Evolutionary conservation across 2,888 invertebrate genomes (phyloP).

Genomic region (Phytoseiulus persimilis): DNA sequence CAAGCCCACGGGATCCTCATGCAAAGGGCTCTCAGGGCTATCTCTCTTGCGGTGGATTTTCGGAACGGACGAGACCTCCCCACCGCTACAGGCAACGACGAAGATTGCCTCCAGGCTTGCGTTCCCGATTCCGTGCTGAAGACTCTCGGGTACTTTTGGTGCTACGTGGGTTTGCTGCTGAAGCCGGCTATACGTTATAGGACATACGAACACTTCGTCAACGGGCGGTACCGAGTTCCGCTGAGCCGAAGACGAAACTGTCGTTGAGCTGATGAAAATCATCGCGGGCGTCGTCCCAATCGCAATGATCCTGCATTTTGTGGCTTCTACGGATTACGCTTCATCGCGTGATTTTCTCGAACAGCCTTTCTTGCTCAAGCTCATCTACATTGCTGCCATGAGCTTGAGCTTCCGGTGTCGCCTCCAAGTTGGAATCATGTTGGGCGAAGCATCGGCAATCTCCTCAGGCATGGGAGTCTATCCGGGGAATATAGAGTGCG

Average conservation of each 20-base stretch:
- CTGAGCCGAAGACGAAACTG: not conserved
- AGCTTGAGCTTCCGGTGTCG: slow-evolving; percentile 8
- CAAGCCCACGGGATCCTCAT: slow-evolving; percentile 9
- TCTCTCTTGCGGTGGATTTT: not conserved
- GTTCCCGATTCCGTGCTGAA: not conserved
- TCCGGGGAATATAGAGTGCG: not conserved
- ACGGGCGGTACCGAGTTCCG: not conserved
- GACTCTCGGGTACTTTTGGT: not conserved
- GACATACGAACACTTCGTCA: not conserved
- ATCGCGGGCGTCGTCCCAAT: not conserved
- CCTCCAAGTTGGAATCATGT: not conserved
- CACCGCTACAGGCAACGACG: not conserved
- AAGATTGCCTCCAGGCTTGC: not conserved
- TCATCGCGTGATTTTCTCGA: not conserved
- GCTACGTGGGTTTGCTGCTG: not conserved
- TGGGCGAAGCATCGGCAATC: slow-evolving; percentile 6
- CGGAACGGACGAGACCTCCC: not conserved
- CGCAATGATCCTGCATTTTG: not conserved
- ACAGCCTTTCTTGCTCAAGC: not conserved
- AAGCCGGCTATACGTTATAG: not conserved
- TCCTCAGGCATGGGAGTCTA: not conserved
- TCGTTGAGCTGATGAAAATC: not conserved
- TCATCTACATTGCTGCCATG: not conserved
- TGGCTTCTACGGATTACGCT: not conserved
- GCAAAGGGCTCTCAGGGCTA: not conserved